These are phyloP conservation scores for Molothrus aeneus DNA, from an alignment of 2,797 vertebrate genomes.

Conservation along the genomic window DNA sequence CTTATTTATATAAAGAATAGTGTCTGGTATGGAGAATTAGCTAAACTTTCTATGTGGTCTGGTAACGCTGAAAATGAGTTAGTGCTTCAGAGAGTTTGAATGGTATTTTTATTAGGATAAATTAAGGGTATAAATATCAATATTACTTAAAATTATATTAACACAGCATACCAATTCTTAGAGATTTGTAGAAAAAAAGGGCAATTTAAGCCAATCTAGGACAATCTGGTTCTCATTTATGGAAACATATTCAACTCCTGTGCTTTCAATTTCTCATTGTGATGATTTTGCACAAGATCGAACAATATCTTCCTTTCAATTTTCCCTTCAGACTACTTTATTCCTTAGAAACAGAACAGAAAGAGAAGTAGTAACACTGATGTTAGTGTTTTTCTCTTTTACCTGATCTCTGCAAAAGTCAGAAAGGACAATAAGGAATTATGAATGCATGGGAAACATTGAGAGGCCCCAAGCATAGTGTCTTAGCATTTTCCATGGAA, in stretches of 20 bases:
- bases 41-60: background rate
- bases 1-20: background rate
- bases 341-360: background rate
- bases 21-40: background rate
- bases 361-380: background rate
- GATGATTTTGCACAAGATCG: background rate
- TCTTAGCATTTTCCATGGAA: background rate
- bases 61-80: background rate
- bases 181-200: background rate
- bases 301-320: background rate
- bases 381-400: background rate
- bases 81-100: background rate
- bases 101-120: background rate
- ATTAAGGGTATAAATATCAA: background rate
- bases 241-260: background rate
- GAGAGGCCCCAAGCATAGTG: background rate
- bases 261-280: background rate
- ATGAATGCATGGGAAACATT: background rate
- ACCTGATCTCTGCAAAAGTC: background rate
- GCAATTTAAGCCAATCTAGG: background rate
- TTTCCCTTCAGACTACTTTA: background rate
- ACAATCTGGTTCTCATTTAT: background rate
- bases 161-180: background rate
- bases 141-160: background rate
- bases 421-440: background rate